Percentiles rank a stretch among this genome's conserved stretches.
These are phyloP conservation scores for Apis dorsata DNA, from an alignment of 1,140 invertebrate species.

Conservation along the genomic window DNA sequence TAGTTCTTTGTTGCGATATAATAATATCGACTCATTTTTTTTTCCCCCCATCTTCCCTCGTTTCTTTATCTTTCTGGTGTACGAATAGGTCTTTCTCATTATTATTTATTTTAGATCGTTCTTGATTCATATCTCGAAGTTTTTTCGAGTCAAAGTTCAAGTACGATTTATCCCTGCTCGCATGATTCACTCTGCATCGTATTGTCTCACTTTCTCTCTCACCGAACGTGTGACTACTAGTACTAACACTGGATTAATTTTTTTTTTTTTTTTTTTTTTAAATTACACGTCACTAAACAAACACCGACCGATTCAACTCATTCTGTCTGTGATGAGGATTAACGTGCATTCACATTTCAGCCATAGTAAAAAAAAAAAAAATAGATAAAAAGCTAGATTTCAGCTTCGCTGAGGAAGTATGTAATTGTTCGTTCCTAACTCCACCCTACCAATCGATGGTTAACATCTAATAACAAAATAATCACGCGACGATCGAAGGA, in stretches of 20 bases:
- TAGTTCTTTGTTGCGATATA: too few relatives aligned
- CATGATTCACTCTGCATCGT: conserved; percentile 9
- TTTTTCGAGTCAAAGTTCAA: neutral
- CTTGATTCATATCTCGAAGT: neutral
- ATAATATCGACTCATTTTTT: too few relatives aligned
- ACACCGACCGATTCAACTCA: neutral
- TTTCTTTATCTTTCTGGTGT: too few relatives aligned
- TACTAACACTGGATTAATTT: conserved; percentile 20
- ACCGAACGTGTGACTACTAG: conserved; percentile 11
- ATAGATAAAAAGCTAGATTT: neutral
- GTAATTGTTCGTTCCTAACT: neutral
- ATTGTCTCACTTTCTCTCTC: neutral
- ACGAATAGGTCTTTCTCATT: neutral
- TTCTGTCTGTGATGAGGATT: neutral
- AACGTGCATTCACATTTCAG: conserved; percentile 5
- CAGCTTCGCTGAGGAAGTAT: neutral
- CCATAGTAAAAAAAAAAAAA: neutral
- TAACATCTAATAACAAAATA: conserved; percentile 14
- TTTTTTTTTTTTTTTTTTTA: neutral
- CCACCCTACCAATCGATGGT: conserved; percentile 17
- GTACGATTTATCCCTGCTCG: neutral
- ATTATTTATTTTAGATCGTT: neutral
- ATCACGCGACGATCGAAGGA: conserved; percentile 1
- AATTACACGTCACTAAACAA: neutral
- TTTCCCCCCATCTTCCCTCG: too few relatives aligned